Evolutionary conservation across 1,140 invertebrate genomes (phyloP), one percentile per base, ranked within the genome.

Genomic region (Pantala flavescens): DNA sequence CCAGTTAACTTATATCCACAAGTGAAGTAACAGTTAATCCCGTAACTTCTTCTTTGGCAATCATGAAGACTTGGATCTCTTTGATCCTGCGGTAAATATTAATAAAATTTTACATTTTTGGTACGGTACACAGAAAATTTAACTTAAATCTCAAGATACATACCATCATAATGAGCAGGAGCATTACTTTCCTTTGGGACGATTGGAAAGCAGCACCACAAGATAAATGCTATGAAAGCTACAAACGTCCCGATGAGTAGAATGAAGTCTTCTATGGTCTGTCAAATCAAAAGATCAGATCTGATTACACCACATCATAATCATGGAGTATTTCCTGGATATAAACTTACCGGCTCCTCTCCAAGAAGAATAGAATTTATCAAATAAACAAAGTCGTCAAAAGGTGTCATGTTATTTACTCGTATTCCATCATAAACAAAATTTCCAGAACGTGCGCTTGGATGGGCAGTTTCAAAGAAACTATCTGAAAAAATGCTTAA

Each of bases 191-290:
- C 87, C 82, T 86, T 88, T n/a, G 86, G 87, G 70, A 86, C 84
- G 72, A 88, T 85, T 43, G 87, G 87, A 79, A 88, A 88, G 78
- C 87, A 88, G 78, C 87, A 88, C 87, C 87, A 88, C 14, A 88
- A 78, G 36, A 88, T 84, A 78, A 88, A 88, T 14, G 87, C 87
- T 73, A 88, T 83, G 79, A 88, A 88, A 43, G 87, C 87, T 72
- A 88, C 87, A 75, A 87, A 79, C 16, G 87, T 88, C n/a, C 87
- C 87, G 76, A 88, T 82, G 42, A 88, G 81, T 43, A 88, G 79
- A 74, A 88, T 88, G 74, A 88, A 87, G 80, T 88, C 87, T 81
- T 88, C 87, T 73, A 88, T 85, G 12, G 86, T 86, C 87, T 88
- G 80, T 36, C 82, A 82, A 74, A 75, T 73, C 75, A 77, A 55